Base-by-base conservation (phyloP, 2,113 vertebrate species). In the Ornithorhynchus anatinus region DNA sequence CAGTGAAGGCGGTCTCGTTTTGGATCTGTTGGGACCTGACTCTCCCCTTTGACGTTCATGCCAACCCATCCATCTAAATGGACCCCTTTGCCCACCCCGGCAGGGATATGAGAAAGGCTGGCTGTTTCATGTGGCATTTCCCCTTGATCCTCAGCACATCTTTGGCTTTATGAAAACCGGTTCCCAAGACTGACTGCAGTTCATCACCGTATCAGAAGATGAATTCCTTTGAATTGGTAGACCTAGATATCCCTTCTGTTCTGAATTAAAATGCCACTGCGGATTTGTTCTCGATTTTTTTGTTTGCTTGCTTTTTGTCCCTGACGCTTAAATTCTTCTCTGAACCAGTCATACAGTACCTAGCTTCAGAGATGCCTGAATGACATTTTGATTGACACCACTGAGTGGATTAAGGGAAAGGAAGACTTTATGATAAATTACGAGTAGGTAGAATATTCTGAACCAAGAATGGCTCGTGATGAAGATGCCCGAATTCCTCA, bases 71-170 rank as follows among this genome's bases (percentile, higher is more conserved):
- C 67, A 65, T 36, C 50, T 11, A 66, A 76, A 77, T 50, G 43
- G 80, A 76, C 75, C 42, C 44, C 58, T 53, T 47, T 60, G 33
- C 53, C 23, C 56, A 37, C 37, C n/a, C 74, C 78, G 75, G 72
- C 59, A 70, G 48, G 52, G 68, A 33, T 63, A 74, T 72, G 10
- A 57, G 62, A 61, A 36, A 51, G 58, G 80, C 64, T 37, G 37
- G 74, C 57, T 71, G 82, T 74, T 80, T 84, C 47, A 74, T 66
- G 73, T 63, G 75, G 62, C 75, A 73, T 0, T 81, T 64, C 70
- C 84, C 80, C 77, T 68, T 53, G 75, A 79, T 58, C 36, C 51
- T 72, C 75, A 75, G 62, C 60, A 58, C 63, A 66, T 19, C 53
- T 39, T 10, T 70, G 23, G 38, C 81, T 43, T 66, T 29, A 37